Evolutionary conservation across 1,140 invertebrate genomes (phyloP).

Genomic region (Drosophila malerkotliana): DNA sequence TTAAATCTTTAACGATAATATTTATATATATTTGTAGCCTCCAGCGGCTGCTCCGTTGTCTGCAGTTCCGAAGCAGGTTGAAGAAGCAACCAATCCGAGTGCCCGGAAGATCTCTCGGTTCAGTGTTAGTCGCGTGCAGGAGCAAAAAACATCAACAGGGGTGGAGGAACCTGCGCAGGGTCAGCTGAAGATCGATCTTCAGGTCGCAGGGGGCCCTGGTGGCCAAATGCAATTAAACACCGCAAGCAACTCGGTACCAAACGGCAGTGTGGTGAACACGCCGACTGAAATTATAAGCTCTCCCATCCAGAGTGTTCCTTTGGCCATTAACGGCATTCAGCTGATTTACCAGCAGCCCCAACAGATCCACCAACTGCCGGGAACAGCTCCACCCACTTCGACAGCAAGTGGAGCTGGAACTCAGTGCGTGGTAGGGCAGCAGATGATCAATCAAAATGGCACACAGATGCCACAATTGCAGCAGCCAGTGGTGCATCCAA

Average conservation of each 20-base stretch:
- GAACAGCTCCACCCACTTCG: conserved; percentile 9
- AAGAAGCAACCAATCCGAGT: conserved; percentile 48
- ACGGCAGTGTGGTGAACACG: conserved; percentile 70
- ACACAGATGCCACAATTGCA: conserved; percentile 39
- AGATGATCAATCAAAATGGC: conserved; percentile 40
- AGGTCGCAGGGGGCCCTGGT: conserved; percentile 34
- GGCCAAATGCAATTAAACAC: conserved; percentile 43
- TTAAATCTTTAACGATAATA: not conserved
- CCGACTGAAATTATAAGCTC: conserved; percentile 68
- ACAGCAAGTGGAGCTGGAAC: conserved; percentile 12
- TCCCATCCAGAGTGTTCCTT: conserved; percentile 66
- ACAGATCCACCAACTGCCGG: conserved; percentile 26
- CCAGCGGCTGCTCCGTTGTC: conserved; percentile 23
- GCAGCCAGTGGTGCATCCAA: conserved; percentile 51
- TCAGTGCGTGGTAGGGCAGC: conserved; percentile 27
- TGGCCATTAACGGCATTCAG: conserved; percentile 69
- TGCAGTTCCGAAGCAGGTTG: conserved; percentile 39
- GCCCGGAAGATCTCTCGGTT: conserved; percentile 79
- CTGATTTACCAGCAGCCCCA: conserved; percentile 69
- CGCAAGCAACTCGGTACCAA: conserved; percentile 42
- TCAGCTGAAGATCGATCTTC: conserved; percentile 73
- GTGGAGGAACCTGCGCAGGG: conserved; percentile 48
- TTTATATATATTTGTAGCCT: conserved; percentile 5
- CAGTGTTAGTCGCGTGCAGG: conserved; percentile 80
- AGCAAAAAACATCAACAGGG: conserved; percentile 60